Conservation (phyloP, 2,113 vertebrate genomes). For the Aramus guarauna region DNA sequence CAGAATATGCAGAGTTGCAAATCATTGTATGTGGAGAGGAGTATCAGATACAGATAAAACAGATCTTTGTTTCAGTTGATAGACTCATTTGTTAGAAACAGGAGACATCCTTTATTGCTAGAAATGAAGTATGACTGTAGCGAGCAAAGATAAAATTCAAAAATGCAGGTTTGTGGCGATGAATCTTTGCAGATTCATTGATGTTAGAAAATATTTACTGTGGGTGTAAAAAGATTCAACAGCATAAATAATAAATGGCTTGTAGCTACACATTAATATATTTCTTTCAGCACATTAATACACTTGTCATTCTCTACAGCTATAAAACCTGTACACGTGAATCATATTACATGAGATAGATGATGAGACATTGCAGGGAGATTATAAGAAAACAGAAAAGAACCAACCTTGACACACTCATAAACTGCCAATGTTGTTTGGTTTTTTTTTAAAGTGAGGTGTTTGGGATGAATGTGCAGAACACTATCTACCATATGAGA, state of each 20-base stretch:
- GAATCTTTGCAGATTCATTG: slow-evolving; percentile 4
- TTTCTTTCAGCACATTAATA: slow-evolving; percentile 15
- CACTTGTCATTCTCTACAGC: neutral
- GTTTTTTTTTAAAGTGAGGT: neutral
- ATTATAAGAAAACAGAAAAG: neutral
- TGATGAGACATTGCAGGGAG: neutral
- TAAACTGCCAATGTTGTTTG: neutral
- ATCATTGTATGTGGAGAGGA: neutral
- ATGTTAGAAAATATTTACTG: slow-evolving; percentile 43
- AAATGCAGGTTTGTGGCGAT: neutral
- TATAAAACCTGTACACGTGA: slow-evolving; percentile 8
- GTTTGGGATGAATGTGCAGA: neutral
- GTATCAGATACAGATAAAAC: neutral
- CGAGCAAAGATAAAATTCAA: neutral
- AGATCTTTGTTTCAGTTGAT: neutral
- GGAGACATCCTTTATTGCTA: neutral
- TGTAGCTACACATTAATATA: neutral
- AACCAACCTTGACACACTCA: neutral
- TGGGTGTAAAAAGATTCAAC: neutral
- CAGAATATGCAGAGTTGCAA: neutral
- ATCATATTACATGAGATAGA: neutral
- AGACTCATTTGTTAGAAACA: neutral
- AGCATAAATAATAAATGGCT: slow-evolving; percentile 20
- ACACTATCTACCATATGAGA: neutral
- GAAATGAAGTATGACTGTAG: neutral